Evolutionary conservation across 2,797 vertebrate genomes (phyloP).

Genomic region (Spheniscus humboldti): DNA sequence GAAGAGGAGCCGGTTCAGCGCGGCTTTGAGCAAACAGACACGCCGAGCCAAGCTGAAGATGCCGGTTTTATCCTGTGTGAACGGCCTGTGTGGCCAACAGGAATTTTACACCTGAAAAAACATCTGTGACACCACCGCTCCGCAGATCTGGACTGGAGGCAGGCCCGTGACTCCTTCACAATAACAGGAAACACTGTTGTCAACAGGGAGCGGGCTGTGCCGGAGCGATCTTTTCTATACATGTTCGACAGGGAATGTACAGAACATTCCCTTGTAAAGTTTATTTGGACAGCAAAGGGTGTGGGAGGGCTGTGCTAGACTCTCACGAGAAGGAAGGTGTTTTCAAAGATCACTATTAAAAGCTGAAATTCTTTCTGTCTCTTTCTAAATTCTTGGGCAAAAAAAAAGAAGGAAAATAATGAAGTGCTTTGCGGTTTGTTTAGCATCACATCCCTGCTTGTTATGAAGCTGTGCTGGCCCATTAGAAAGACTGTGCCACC

Average conservation of each 20-base stretch:
- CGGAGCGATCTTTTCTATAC: neutral
- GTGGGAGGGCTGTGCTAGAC: neutral
- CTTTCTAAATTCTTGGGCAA: neutral
- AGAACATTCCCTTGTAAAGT: conserved; percentile 21
- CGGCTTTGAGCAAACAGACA: neutral
- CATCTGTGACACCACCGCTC: neutral
- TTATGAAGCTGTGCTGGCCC: neutral
- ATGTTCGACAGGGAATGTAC: neutral
- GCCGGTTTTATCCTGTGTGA: neutral
- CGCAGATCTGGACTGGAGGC: neutral
- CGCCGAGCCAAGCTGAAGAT: neutral
- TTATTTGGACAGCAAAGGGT: conserved; percentile 51
- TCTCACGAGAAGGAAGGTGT: conserved; percentile 25
- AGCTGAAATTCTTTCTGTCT: neutral
- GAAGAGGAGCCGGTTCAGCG: neutral
- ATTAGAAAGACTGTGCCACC: neutral
- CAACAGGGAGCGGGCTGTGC: neutral
- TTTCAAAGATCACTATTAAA: neutral
- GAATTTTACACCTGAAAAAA: conserved; percentile 65
- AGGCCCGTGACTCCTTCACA: conserved; percentile 23
- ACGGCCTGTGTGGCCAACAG: conserved; percentile 13
- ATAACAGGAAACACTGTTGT: conserved; percentile 38
- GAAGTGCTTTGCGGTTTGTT: neutral
- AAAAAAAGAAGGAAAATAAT: neutral
- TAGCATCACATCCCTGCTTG: neutral